Evolutionary conservation across 2,888 invertebrate genomes (phyloP), one percentile per base, ranked within the genome.

Genomic region (Neocrepidodera transversa): DNA sequence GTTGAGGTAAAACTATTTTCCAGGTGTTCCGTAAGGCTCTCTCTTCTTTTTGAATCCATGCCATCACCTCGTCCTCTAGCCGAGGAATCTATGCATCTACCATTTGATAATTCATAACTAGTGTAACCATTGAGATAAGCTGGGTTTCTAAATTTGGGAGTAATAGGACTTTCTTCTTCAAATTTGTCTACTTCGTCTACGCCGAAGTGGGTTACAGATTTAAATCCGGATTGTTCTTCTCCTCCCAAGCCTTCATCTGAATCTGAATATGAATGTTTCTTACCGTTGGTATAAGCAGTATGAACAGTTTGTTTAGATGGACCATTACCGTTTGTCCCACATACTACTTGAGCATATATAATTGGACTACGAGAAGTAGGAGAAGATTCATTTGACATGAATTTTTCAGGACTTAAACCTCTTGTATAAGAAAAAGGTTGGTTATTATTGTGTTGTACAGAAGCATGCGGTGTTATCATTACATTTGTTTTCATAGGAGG

Each of bases 401-500:
- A 71, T 53, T 77, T 75, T 11, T 79, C 79, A 0, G 78, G 79
- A 75, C 85, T 85, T 26, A 81, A 60, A 2, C 83, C 82, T 71
- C 85, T 85, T 2, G 89, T 89, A 70, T 93, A 93, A 0, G 92
- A 93, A 78, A 93, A 93, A 23, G 91, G 92, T 73, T 91, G 87
- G 73, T 90, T 91, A 67, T 85, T 85, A 73, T 91, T 90, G 66
- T 85, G 85, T 18, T 84, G 85, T 38, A 87, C 85, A 65, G 85
- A 84, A 2, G 81, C 80, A 48, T 84, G 80, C 18, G 87, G 85
- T 13, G 85, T 81, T 54, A 88, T 83, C 76, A 88, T 81, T 16
- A 78, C 70, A 36, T 79, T 81, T 17, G 80, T 78, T 72, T 85
- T 86, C 26, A 85, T 78, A 70, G 86, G 87, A 1, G 89, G 86